Evolutionary conservation across 2,888 invertebrate species (phyloP), one percentile per base, ranked within the genome.

Genomic region (Acleris literana): DNA sequence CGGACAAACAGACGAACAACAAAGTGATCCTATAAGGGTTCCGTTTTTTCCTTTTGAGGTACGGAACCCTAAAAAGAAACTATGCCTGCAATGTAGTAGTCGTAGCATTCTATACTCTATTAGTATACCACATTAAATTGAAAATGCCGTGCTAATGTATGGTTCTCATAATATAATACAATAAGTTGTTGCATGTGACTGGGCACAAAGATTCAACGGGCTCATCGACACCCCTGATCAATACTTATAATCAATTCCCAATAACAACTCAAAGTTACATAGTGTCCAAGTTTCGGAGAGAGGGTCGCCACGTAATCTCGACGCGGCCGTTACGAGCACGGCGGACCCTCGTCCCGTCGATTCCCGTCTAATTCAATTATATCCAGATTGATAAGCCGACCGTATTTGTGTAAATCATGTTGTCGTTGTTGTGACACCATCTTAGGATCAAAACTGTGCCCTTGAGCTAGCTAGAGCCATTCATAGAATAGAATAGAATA

Each of bases 321-420:
- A 51, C 55, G 56, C 16, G 39, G 65, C 18, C 29, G 29, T 33
- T 29, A 55, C 33, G 60, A 46, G 65, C 65, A 65, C 65, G 65
- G 55, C 51, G 49, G 44, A 65, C 66, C 66, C 66, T 66, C 66
- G 66, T 66, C 66, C 62, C 48, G 66, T 57, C 66, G 69, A 69
- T 71, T 70, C 66, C 70, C 66, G 68, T 70, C 64, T 74, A 70
- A 76, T 75, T 78, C 71, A 72, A 76, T 74, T 72, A 68, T 67
- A 62, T 62, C 67, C 66, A 60, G 64, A 70, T 69, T 68, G 70
- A 76, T 75, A 73, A 76, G 71, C 71, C 64, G 57, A 20, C 66
- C 57, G 63, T 68, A 63, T 63, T 65, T 63, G 63, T 63, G 66
- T 56, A 51, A 57, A 56, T 67, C 70, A 73, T 68, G 39, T 61